A percentile compares a stretch with the other conserved stretches of the same genome.
phyloP scores from a whole-genome alignment of 2,797 vertebrate species.

The Rhabdomys pumilio region DNA sequence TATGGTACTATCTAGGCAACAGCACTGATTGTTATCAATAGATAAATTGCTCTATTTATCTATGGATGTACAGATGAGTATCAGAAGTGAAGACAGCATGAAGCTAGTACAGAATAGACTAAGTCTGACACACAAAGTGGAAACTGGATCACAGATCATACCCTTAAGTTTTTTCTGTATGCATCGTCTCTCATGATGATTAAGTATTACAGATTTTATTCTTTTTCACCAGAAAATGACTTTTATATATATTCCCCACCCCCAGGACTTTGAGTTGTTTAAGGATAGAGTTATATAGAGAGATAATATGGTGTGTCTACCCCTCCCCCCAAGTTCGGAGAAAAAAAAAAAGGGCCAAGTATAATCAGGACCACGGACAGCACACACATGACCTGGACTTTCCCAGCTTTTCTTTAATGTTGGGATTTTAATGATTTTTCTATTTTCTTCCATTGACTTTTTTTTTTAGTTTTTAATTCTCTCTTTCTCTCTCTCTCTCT shows the following conservation, averaged over 20 bases:
- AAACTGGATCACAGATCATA: too few relatives aligned
- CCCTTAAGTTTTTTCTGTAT: not conserved
- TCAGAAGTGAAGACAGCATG: not conserved
- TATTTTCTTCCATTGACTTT: not conserved
- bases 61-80: not conserved
- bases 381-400: fast-evolving
- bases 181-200: not conserved
- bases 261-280: not conserved
- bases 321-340: fast-evolving
- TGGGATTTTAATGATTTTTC: not conserved
- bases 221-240: not conserved
- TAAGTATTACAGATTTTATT: not conserved
- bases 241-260: not conserved
- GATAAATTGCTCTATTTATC: not conserved
- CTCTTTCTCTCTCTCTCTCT: not conserved
- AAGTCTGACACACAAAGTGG: fast-evolving
- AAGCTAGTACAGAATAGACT: too few relatives aligned
- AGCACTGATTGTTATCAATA: not conserved
- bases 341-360: fast-evolving
- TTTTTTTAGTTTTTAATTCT: not conserved
- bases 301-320: fast-evolving
- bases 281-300: fast-evolving
- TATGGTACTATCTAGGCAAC: not conserved
- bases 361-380: not conserved
- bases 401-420: not conserved